A percentile compares a stretch with the other conserved stretches of the same genome.
These are phyloP conservation scores for Noctilio leporinus DNA, from an alignment of 2,113 vertebrate genomes.

Conservation along the genomic window DNA sequence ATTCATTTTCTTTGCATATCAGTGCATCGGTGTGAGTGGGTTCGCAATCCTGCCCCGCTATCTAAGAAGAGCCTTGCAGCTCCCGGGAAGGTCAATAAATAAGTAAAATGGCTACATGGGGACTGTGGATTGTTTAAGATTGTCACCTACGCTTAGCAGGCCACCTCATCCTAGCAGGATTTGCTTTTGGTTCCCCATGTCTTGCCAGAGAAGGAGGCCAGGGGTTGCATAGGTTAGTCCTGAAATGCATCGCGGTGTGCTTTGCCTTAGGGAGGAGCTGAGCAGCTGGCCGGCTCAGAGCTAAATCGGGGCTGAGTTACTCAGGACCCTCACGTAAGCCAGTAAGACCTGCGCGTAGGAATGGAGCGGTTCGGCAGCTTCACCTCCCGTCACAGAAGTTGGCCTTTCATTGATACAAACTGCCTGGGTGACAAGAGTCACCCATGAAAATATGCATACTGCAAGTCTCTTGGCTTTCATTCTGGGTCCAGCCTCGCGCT, in stretches of 20 bases:
- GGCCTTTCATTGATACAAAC: constrained; percentile 58
- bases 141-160: constrained; percentile 40
- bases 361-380: constrained; percentile 60
- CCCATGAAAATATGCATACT: constrained; percentile 62
- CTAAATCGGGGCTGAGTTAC: constrained; percentile 49
- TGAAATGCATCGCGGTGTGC: constrained; percentile 12
- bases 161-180: constrained; percentile 36
- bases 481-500: neutral
- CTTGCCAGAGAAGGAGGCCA: constrained; percentile 25
- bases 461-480: constrained; percentile 32
- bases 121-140: constrained; percentile 50
- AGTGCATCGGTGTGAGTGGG: neutral
- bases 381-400: constrained; percentile 6
- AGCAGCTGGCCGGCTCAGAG: constrained; percentile 33
- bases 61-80: constrained; percentile 2
- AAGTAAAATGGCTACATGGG: constrained; percentile 4
- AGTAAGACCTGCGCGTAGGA: neutral
- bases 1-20: neutral
- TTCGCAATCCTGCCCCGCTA: neutral
- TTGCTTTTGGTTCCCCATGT: neutral
- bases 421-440: constrained; percentile 63
- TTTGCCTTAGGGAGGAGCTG: constrained; percentile 20
- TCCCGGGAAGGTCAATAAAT: constrained; percentile 34
- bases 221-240: neutral
- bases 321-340: constrained; percentile 25